A percentile compares a stretch with the other conserved stretches of the same genome.
Conservation (phyloP, 2,113 vertebrate genomes). For the Thomomys bottae region DNA sequence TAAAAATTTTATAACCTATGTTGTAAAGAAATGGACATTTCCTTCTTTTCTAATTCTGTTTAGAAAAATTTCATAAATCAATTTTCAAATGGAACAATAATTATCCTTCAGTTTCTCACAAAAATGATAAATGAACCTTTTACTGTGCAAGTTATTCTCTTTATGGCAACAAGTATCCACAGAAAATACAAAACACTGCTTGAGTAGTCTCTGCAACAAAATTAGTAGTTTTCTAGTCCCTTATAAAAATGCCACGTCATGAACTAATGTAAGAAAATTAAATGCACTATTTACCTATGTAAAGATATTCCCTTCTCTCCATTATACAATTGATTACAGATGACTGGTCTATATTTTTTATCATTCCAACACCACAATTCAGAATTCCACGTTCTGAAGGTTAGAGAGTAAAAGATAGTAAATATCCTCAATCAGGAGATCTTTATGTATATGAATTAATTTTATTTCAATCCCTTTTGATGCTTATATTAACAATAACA, state of each 20-base stretch:
- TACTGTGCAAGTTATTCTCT: slow-evolving; percentile 62
- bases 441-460: slow-evolving; percentile 47
- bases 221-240: slow-evolving; percentile 44
- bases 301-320: slow-evolving; percentile 62
- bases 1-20: slow-evolving; percentile 47
- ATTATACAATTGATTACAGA: slow-evolving; percentile 52
- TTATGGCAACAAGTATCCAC: slow-evolving; percentile 58
- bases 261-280: slow-evolving; percentile 45
- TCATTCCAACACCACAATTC: slow-evolving; percentile 55
- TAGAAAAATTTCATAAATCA: slow-evolving; percentile 38
- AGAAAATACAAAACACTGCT: slow-evolving; percentile 67
- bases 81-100: slow-evolving; percentile 47
- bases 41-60: slow-evolving; percentile 45
- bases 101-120: slow-evolving; percentile 61
- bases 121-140: slow-evolving; percentile 72
- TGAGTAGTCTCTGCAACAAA: slow-evolving; percentile 64
- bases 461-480: slow-evolving; percentile 30
- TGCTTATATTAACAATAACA: slow-evolving; percentile 45
- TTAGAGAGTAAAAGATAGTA: slow-evolving; percentile 57
- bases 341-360: slow-evolving; percentile 38
- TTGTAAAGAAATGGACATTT: slow-evolving; percentile 48
- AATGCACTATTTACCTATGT: slow-evolving; percentile 52
- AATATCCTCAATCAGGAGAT: slow-evolving; percentile 49
- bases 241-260: slow-evolving; percentile 43
- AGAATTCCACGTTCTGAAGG: slow-evolving; percentile 68